These are phyloP conservation scores for Coenonympha glycerion DNA, from an alignment of 2,888 invertebrate genomes.

Conservation along the genomic window DNA sequence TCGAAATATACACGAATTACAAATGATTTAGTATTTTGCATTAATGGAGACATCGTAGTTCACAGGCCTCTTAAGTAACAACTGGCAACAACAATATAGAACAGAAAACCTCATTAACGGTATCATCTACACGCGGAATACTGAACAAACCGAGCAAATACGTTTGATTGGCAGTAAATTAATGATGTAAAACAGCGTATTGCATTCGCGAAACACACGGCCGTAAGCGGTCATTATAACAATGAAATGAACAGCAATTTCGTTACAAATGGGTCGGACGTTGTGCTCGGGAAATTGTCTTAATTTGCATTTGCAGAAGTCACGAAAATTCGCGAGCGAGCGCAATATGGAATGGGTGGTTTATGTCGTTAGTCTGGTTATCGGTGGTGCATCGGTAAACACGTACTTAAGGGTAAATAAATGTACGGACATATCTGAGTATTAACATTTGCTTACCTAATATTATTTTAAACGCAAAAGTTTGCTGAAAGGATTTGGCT, in stretches of 20 bases:
- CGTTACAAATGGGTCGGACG: conserved; percentile 14
- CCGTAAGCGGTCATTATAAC: conserved; percentile 16
- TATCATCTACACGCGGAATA: not conserved
- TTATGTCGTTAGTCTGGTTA: conserved; percentile 1
- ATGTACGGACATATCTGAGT: not conserved
- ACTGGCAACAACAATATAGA: not conserved
- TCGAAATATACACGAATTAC: too few relatives aligned
- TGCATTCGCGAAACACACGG: conserved; percentile 15
- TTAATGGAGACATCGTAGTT: too few relatives aligned
- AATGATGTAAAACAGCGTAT: conserved; percentile 15
- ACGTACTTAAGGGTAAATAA: not conserved
- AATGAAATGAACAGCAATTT: conserved; percentile 17
- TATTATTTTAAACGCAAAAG: too few relatives aligned
- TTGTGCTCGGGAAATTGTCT: conserved; percentile 14
- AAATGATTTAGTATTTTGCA: too few relatives aligned
- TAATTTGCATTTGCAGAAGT: conserved; percentile 16
- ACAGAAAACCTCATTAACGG: not conserved
- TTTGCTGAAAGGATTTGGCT: too few relatives aligned
- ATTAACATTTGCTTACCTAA: not conserved
- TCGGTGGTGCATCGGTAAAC: not conserved
- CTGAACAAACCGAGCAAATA: conserved; percentile 8
- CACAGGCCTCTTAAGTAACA: too few relatives aligned
- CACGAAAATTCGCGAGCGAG: not conserved
- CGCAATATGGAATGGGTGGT: not conserved
- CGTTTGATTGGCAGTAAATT: conserved; percentile 16